These are phyloP conservation scores for Balanococcus diminutus DNA, from an alignment of 2,888 invertebrate genomes.

Conservation along the genomic window DNA sequence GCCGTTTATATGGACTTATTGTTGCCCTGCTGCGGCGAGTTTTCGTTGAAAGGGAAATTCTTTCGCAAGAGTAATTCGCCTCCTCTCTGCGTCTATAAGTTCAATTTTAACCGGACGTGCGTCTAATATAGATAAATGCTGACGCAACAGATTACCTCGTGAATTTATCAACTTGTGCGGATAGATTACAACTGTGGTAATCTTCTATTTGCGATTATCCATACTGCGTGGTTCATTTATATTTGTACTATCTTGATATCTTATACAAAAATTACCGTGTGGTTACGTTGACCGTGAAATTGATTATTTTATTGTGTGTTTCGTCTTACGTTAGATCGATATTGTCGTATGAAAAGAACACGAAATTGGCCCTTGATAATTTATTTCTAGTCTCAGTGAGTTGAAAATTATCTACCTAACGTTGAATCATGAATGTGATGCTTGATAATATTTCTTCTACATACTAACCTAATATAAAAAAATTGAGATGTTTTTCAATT, in stretches of 20 bases:
- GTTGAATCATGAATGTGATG: too few species aligned
- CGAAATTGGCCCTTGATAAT: neutral
- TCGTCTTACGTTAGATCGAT: too few species aligned
- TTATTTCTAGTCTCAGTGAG: too few species aligned
- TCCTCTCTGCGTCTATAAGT: neutral
- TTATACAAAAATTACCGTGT: neutral
- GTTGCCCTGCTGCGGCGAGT: neutral
- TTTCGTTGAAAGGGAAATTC: neutral
- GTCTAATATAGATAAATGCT: neutral
- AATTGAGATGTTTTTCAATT: too few species aligned
- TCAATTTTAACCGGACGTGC: neutral
- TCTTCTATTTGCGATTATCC: neutral
- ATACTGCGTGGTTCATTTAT: neutral
- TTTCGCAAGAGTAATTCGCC: neutral
- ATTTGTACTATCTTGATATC: too few species aligned
- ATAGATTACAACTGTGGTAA: neutral
- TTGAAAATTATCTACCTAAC: too few species aligned
- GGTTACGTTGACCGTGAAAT: neutral
- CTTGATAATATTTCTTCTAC: too few species aligned
- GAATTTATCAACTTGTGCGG: neutral
- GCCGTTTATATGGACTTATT: conserved; percentile 8
- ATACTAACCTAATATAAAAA: too few species aligned
- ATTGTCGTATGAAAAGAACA: neutral
- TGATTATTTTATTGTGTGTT: neutral
- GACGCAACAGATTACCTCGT: neutral